phyloP scores from a whole-genome alignment of 2,888 invertebrate species.

The Rhopalosiphum nymphaeae region DNA sequence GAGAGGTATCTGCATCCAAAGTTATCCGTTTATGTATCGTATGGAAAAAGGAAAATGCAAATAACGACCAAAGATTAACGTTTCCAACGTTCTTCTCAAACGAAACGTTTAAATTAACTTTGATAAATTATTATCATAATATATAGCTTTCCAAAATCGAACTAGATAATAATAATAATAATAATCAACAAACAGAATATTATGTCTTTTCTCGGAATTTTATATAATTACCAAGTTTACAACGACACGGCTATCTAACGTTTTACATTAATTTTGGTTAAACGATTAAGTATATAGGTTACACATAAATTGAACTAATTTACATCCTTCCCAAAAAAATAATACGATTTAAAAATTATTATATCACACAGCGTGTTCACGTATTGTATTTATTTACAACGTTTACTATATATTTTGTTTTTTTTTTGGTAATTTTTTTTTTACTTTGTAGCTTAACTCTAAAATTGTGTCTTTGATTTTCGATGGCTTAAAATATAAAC shows the following conservation, averaged over 20 bases:
- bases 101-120: conserved; percentile 3
- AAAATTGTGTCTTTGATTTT: neutral
- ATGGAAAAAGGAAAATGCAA: neutral
- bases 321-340: too few species aligned
- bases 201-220: neutral
- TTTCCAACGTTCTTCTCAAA: neutral
- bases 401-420: too few species aligned
- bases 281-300: too few species aligned
- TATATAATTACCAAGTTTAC: neutral
- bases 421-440: too few species aligned
- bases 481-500: neutral
- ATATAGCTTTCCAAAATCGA: neutral
- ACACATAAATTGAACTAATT: too few species aligned
- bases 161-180: neutral
- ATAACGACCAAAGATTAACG: neutral
- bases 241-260: neutral
- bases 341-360: too few species aligned
- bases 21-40: neutral
- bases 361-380: too few species aligned
- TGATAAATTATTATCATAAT: neutral
- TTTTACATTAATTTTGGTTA: too few species aligned
- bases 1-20: neutral
- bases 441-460: neutral
- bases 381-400: too few species aligned
- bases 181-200: neutral